Evolutionary conservation across 2,888 invertebrate genomes (phyloP), one percentile per base, ranked within the genome.

Genomic region (Chloroclysta siterata): DNA sequence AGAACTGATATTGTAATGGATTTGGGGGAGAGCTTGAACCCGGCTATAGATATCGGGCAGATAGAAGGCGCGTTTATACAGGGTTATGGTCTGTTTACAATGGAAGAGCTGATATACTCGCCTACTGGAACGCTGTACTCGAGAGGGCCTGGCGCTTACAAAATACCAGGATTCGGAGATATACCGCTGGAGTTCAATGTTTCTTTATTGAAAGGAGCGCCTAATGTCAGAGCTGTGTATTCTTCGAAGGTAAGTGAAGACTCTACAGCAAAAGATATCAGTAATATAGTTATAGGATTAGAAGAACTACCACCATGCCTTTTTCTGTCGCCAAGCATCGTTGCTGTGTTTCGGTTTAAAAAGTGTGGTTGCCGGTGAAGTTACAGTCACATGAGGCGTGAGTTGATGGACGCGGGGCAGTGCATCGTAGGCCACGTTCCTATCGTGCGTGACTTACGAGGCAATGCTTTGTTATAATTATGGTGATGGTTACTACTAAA

Each of bases 1-100:
- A 94, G 96, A 77, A 96, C 97, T 0, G 98, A 99, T 78, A 98
- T 99, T 73, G 98, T 99, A 0, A 99, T 99, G 99, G 99, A 99
- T 90, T 94, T 99, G 72, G 99, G 99, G 0, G 96, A 97, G 73
- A 98, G 98, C 87, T 89, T 99, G 59, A 99, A 99, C 88, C 99
- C 99, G 4, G 98, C 99, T 0, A 98, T 99, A 70, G 99, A 99
- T 78, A 97, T 99, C 74, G 99, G 99, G 0, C 99, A 99, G 93
- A 96, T 99, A 14, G 99, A 99, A 90, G 99, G 99, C 2, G 99
- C 94, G 0, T 99, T 98, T 78, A 94, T 98, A 80, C 98, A 99
- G 94, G 99, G 99, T 0, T 98, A 98, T 78, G 99, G 99, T 0
- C 85, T 99, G 60, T 98, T 97, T 78, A 97, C 97, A 0, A 90